Base-by-base conservation (phyloP, 2,888 invertebrate genomes). In the Nomada hirtipes region DNA sequence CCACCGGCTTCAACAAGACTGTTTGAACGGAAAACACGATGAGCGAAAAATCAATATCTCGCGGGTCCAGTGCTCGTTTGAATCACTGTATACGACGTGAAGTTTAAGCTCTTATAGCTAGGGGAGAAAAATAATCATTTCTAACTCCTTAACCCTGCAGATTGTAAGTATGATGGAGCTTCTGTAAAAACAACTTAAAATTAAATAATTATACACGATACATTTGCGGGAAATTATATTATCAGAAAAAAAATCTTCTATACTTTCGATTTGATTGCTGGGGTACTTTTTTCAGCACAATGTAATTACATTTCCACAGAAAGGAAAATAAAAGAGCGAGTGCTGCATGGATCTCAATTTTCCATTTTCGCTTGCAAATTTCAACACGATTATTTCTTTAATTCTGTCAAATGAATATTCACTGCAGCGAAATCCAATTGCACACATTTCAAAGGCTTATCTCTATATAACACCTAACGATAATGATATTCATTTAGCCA, bases 11-110 rank as follows among this genome's bases (percentile, higher is more conserved):
- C 68, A 72, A 61, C 67, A 52, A 36, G 53, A 15, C 20, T 85
- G 74, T 84, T 84, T 85, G 77, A 84, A 63, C 72, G 72, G 75
- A 73, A 84, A 82, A 82, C 72, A 82, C 69, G 59, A 26, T 63
- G 73, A 77, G 75, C 74, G 71, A 71, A 85, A 80, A 84, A 85
- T 82, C 82, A 77, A 85, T 85, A 82, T 71, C 79, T 79, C 69
- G 65, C 44, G 75, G 79, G 70, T 76, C 72, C 67, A 61, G 44
- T 23, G 20, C 69, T 73, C 61, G 61, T 82, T 75, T 75, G 47
- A 82, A 55, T 71, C 61, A 71, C 70, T 70, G 69, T 70, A 23
- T 70, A 11, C 57, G 52, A 70, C 47, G 64, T 15, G 71, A 76
- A 82, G 69, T 75, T 72, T 68, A 67, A 84, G 67, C 70, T 70